These are phyloP conservation scores for Hylaea fasciaria DNA, from an alignment of 2,888 invertebrate species.

Conservation along the genomic window DNA sequence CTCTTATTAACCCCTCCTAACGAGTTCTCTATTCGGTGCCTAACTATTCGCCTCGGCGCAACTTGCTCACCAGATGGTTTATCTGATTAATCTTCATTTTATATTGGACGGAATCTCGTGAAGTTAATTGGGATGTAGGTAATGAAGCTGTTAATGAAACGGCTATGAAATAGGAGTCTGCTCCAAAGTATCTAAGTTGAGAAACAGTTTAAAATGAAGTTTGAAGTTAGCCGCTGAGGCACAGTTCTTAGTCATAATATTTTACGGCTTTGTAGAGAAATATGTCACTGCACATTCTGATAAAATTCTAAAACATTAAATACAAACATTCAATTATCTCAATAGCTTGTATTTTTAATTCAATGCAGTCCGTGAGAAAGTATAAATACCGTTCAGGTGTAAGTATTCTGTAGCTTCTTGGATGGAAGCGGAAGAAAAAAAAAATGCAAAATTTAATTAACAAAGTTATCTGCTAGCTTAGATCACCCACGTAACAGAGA, in stretches of 20 bases:
- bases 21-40: conserved; percentile 52
- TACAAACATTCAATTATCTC: conserved; percentile 35
- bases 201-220: too few relatives aligned
- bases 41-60: conserved; percentile 60
- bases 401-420: conserved; percentile 41
- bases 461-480: conserved; percentile 73
- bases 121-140: conserved; percentile 29
- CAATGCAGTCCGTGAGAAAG: conserved; percentile 59
- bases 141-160: conserved; percentile 21
- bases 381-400: conserved; percentile 64
- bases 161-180: conserved; percentile 3
- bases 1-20: conserved; percentile 74
- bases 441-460: conserved; percentile 83
- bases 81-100: conserved; percentile 39
- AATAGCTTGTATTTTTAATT: conserved; percentile 45
- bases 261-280: too few relatives aligned
- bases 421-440: conserved; percentile 49
- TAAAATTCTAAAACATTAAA: conserved; percentile 21
- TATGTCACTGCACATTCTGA: background rate
- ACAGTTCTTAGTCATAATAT: too few relatives aligned
- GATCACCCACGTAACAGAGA: conserved; percentile 1
- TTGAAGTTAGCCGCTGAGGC: too few relatives aligned
- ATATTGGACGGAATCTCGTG: conserved; percentile 28
- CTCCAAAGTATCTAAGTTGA: too few relatives aligned
- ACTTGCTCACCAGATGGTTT: conserved; percentile 40